A percentile compares a stretch with the other conserved stretches of the same genome.
phyloP scores from a whole-genome alignment of 1,140 invertebrate species.

The Lepidotrigona ventralis region DNA sequence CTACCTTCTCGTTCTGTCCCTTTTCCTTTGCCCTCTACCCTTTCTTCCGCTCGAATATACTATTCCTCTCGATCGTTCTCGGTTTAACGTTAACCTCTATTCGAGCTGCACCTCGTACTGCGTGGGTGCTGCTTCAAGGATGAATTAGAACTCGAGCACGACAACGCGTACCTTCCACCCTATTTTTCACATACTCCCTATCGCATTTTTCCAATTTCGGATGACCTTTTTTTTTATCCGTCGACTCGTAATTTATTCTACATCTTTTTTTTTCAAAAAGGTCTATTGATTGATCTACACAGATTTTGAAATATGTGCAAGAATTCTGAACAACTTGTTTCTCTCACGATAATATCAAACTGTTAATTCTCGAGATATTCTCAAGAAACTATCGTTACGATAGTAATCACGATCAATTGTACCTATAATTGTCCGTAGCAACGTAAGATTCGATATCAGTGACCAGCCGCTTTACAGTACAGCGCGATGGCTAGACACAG shows the following conservation, averaged over 20 bases:
- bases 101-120: slow-evolving; percentile 3
- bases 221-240: background rate
- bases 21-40: slow-evolving; percentile 11
- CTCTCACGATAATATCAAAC: too few relatives aligned
- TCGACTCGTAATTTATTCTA: background rate
- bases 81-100: slow-evolving; percentile 23
- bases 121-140: slow-evolving; percentile 25
- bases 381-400: too few relatives aligned
- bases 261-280: too few relatives aligned
- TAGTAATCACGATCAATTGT: too few relatives aligned
- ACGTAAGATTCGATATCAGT: too few relatives aligned
- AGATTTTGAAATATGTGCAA: too few relatives aligned
- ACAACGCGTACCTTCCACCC: background rate
- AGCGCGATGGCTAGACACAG: too few relatives aligned
- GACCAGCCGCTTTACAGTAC: too few relatives aligned
- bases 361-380: too few relatives aligned
- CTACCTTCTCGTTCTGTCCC: background rate
- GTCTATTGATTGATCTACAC: too few relatives aligned
- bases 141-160: background rate
- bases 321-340: too few relatives aligned
- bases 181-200: background rate
- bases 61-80: background rate
- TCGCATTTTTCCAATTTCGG: background rate
- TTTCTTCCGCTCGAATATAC: background rate
- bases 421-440: too few relatives aligned